Evolutionary conservation across 2,113 vertebrate species (phyloP).

Genomic region (Phyllopteryx taeniolatus): DNA sequence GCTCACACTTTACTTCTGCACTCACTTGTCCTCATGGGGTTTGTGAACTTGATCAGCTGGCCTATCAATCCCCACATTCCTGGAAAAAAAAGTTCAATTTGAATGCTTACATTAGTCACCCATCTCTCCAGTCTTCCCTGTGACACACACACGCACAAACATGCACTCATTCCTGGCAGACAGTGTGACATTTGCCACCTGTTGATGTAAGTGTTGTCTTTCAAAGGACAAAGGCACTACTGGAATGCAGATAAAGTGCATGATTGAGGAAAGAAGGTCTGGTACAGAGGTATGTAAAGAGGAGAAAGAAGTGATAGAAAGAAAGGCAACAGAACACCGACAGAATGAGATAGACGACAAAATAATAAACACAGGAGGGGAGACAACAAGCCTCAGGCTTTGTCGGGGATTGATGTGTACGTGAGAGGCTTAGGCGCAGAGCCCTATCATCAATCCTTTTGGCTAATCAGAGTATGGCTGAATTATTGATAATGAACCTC

Average conservation of each 20-base stretch:
- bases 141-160: constrained; percentile 26
- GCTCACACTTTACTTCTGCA: constrained; percentile 22
- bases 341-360: constrained; percentile 41
- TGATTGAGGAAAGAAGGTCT: not conserved
- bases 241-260: constrained; percentile 12
- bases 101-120: constrained; percentile 23
- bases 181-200: constrained; percentile 35
- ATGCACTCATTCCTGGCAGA: not conserved
- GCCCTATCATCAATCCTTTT: constrained; percentile 61
- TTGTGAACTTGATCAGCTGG: constrained; percentile 27
- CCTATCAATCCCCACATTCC: constrained; percentile 35
- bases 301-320: not conserved
- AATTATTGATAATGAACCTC: constrained; percentile 72
- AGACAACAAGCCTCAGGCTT: constrained; percentile 49
- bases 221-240: constrained; percentile 20
- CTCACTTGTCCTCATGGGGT: constrained; percentile 33
- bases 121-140: constrained; percentile 14
- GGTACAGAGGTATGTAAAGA: constrained; percentile 4
- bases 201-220: constrained; percentile 15
- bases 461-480: constrained; percentile 71
- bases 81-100: constrained; percentile 34
- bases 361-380: constrained; percentile 23
- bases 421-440: constrained; percentile 41
- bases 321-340: constrained; percentile 6
- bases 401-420: constrained; percentile 47